A percentile compares a stretch with the other conserved stretches of the same genome.
phyloP scores from a whole-genome alignment of 2,888 invertebrate genomes.

The Lasioglossum oenotherae region DNA sequence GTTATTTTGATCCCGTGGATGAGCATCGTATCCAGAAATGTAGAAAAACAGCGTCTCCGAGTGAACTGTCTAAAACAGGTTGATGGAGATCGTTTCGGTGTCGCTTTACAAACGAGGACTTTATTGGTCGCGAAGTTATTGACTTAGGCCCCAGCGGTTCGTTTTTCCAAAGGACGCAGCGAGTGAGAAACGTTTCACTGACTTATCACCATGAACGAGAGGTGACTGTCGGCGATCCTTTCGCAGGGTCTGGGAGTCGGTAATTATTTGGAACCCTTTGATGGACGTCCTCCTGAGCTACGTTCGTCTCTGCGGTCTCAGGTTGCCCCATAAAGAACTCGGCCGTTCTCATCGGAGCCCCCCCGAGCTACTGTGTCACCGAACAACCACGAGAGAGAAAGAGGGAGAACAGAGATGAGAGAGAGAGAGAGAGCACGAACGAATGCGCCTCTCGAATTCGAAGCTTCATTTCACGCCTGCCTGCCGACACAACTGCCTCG shows the following conservation, averaged over 20 bases:
- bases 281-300: constrained; percentile 76
- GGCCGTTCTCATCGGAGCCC: constrained; percentile 65
- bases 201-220: constrained; percentile 62
- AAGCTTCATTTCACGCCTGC: constrained; percentile 81
- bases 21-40: not conserved
- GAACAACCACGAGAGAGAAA: constrained; percentile 31
- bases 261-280: constrained; percentile 83
- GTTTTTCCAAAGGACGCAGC: constrained; percentile 32
- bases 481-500: constrained; percentile 63
- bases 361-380: constrained; percentile 73
- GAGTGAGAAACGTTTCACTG: constrained; percentile 50
- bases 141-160: constrained; percentile 59
- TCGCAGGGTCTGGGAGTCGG: constrained; percentile 60
- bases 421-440: constrained; percentile 7
- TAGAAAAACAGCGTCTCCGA: not conserved
- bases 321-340: constrained; percentile 80
- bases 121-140: constrained; percentile 64
- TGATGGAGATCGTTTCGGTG: constrained; percentile 59
- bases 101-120: constrained; percentile 62
- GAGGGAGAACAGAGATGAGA: constrained; percentile 27
- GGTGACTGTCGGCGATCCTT: constrained; percentile 39
- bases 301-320: constrained; percentile 72
- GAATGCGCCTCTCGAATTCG: constrained; percentile 66
- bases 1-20: not conserved
- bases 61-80: constrained; percentile 3